Base-by-base conservation (phyloP, 2,888 invertebrate genomes). In the Acronicta aceris region DNA sequence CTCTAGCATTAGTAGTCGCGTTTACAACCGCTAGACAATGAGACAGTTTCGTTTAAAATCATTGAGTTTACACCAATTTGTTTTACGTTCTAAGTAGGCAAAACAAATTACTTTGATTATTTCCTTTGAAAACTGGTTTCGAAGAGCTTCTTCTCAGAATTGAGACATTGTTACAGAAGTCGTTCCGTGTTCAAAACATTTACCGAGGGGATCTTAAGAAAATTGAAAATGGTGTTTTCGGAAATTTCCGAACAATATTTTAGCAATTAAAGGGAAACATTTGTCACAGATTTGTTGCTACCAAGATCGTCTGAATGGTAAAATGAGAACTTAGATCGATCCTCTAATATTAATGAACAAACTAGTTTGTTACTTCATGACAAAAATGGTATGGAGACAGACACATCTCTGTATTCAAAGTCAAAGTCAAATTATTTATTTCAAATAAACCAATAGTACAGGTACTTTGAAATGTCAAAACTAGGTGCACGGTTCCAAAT, bases 21-120 rank as follows among this genome's bases (percentile, higher is more conserved):
- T n/a, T n/a, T n/a, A n/a, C n/a, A n/a, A n/a, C n/a, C n/a, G n/a
- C n/a, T n/a, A n/a, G n/a, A n/a, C 49, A 27, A 30, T 9, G 12
- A 65, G 9, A 36, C 41, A 36, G n/a, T 13, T 47, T 40, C 10
- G 1, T 2, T 60, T 45, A 30, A 15, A 33, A 42, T 38, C 25
- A 16, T 13, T 25, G 12, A 47, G 8, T 42, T 36, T 42, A 36
- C 25, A 16, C 15, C 10, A 33, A 21, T 45, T 42, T 38, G 16
- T 50, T 50, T 17, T 1, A 33, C 41, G 9, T 40, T 46, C 5
- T 61, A 30, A 50, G 9, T 33, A 54, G 27, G 10, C 50, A 60
- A 25, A 25, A 25, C 25, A 62, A 52, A 63, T 51, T 27, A 25
- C 52, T 52, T 61, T 52, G 17, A 52, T 48, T 47, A 45, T 65